Percentiles rank a stretch among this genome's conserved stretches.
Evolutionary conservation across 2,113 vertebrate genomes (phyloP).

Genomic region (Cottus gobio): DNA sequence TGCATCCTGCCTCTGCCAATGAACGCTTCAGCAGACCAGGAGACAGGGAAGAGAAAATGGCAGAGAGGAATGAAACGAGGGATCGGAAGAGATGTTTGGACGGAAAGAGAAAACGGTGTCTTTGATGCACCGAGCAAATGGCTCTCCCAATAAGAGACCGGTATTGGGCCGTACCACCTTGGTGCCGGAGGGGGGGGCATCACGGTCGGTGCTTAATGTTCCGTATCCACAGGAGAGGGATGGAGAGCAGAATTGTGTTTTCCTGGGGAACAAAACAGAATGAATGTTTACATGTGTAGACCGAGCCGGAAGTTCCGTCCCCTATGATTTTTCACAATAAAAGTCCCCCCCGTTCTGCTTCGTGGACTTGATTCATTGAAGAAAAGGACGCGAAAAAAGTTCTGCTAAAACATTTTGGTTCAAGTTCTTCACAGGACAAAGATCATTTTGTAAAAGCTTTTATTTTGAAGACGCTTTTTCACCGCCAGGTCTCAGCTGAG

Average conservation of each 20-base stretch:
- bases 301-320: too few species aligned
- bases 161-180: conserved; percentile 22
- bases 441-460: background rate
- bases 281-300: background rate
- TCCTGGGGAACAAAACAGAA: background rate
- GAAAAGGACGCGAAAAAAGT: too few species aligned
- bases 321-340: too few species aligned
- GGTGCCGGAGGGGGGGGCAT: background rate
- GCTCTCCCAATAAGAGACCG: conserved; percentile 40
- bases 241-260: background rate
- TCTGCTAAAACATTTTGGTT: background rate
- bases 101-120: background rate
- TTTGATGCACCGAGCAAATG: conserved; percentile 14
- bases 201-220: conserved; percentile 23
- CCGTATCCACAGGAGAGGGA: background rate
- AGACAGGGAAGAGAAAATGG: background rate
- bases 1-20: conserved; percentile 45
- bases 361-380: too few species aligned
- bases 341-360: too few species aligned
- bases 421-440: too few species aligned
- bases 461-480: too few species aligned
- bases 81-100: conserved; percentile 22
- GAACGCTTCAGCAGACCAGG: conserved; percentile 43
- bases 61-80: background rate
- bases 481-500: too few species aligned